Base-by-base conservation (phyloP, 1,140 invertebrate genomes). In the Homalodisca vitripennis region DNA sequence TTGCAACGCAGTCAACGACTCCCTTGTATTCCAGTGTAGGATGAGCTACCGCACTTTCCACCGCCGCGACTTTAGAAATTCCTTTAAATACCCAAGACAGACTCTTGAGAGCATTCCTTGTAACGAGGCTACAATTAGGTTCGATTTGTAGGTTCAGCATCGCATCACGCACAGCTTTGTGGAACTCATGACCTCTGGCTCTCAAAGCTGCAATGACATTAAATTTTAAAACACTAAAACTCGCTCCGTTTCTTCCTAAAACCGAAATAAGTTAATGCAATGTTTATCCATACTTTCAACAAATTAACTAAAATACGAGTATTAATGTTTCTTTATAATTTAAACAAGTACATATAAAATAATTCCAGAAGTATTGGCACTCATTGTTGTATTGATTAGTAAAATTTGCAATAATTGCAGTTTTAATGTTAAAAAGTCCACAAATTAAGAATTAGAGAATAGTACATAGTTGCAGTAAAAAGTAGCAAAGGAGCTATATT, bases 1-100 rank as follows among this genome's bases (percentile, higher is more conserved):
- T 76, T 41, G 88, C 91, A 73, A 93, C 82, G 75, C 90, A 92
- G 77, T 93, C 90, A 73, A 91, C 80, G 34, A 89, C 84, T 29
- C 91, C 91, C 74, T 82, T 82, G 73, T 93, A 94, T 47, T 83
- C 78, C 2, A 93, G 79, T 46, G 82, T 78, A 20, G 86, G 84
- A 78, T 94, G 91, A 66, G 83, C 77, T 27, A 92, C 86, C 72
- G 84, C 80, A 57, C 84, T 84, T 79, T 93, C 91, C 34, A 91
- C 77, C 1, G 84, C 82, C 74, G 83, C 82, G 0, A 90, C 14
- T 14, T 51, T 51, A 22, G 48, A 51, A 51, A 51, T 51, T 14
- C 22, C 14, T 51, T 51, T 22, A 14, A 51, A n/a, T 22, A 51
- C 22, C 48, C 48, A 51, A 20, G 48, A 51, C n/a, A 51, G n/a